Conservation (phyloP, 2,113 vertebrate species). For the Trochalopteron elliotii region DNA sequence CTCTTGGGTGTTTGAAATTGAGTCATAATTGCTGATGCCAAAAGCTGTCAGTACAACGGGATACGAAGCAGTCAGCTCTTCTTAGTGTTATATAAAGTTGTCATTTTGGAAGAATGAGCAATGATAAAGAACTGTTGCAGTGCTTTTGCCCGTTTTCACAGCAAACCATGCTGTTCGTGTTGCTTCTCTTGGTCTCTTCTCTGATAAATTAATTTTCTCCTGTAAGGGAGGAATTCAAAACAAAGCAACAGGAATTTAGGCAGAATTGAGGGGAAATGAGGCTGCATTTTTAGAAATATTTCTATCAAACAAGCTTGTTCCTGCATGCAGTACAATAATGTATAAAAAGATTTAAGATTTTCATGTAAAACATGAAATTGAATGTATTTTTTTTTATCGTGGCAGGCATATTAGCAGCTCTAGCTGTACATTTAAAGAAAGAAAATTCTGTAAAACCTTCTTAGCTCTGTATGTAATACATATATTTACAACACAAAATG, state of each 20-base stretch:
- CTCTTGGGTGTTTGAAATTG: background rate
- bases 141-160: conserved; percentile 48
- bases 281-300: background rate
- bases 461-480: background rate
- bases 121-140: conserved; percentile 14
- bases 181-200: background rate
- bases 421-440: background rate
- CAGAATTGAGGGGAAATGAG: background rate
- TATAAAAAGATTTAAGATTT: background rate
- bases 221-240: background rate
- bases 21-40: conserved; percentile 37
- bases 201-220: conserved; percentile 1
- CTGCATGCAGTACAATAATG: background rate
- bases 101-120: conserved; percentile 56
- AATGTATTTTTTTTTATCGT: background rate
- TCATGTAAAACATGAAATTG: background rate
- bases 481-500: background rate
- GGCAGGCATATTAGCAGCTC: background rate
- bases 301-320: background rate
- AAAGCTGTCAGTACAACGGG: conserved; percentile 26
- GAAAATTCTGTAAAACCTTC: background rate
- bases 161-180: background rate
- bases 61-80: conserved; percentile 5
- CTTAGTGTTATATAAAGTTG: conserved; percentile 44
- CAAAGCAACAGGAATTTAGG: background rate